Evolutionary conservation across 1,140 invertebrate species (phyloP).

Genomic region (Zaprionus gabonicus): DNA sequence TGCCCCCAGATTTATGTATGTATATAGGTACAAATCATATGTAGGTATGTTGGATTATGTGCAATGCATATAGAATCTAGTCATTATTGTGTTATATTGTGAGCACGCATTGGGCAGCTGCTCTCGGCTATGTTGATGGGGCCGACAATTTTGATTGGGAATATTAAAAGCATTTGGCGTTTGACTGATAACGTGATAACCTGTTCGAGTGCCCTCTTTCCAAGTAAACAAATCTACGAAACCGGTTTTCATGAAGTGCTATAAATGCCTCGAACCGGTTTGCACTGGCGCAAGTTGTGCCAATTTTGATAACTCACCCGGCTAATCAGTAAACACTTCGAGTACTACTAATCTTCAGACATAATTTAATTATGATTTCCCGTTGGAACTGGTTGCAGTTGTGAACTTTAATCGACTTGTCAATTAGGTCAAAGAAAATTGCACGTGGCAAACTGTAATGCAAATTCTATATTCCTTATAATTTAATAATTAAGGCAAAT

Average conservation of each 20-base stretch:
- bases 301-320: conserved; percentile 65
- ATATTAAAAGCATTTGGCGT: conserved; percentile 1
- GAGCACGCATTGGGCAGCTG: conserved; percentile 52
- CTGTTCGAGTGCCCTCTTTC: conserved; percentile 53
- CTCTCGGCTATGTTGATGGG: conserved; percentile 26
- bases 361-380: conserved; percentile 40
- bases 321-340: conserved; percentile 19
- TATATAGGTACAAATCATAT: neutral
- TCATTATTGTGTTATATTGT: conserved; percentile 15
- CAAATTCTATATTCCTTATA: neutral
- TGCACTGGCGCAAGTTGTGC: conserved; percentile 58
- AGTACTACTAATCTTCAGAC: conserved; percentile 33
- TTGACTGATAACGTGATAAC: conserved; percentile 37
- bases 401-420: conserved; percentile 44
- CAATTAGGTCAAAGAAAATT: conserved; percentile 20
- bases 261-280: conserved; percentile 56
- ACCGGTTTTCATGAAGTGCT: conserved; percentile 54
- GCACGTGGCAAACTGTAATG: conserved; percentile 15
- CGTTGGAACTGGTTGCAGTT: conserved; percentile 42
- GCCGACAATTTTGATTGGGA: conserved; percentile 6
- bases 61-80: conserved; percentile 29
- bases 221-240: conserved; percentile 37
- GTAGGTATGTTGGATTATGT: conserved; percentile 24
- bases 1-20: too few relatives aligned
- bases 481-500: neutral